Evolutionary conservation across 1,140 invertebrate species (phyloP).

Genomic region (Stegodyphus dumicola): DNA sequence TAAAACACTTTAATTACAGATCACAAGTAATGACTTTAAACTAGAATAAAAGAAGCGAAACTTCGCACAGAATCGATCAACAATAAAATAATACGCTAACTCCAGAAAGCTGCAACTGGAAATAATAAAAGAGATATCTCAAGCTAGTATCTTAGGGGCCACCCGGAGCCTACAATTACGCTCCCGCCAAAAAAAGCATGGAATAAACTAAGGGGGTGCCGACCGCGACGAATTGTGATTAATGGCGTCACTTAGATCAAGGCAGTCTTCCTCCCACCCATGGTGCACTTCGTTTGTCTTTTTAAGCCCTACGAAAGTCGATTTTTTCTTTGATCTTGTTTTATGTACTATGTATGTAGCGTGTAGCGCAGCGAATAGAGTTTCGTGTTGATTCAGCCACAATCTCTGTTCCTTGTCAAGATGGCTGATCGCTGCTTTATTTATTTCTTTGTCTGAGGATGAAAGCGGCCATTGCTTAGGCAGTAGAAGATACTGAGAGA

Average conservation of each 20-base stretch:
- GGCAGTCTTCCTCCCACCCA: not conserved
- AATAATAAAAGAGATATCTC: not conserved
- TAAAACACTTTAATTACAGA: too few species aligned
- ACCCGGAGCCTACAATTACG: not conserved
- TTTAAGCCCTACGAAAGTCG: conserved; percentile 10
- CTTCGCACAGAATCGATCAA: too few species aligned
- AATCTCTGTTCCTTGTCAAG: conserved; percentile 57
- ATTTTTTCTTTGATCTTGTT: conserved; percentile 1
- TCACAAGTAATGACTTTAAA: too few species aligned
- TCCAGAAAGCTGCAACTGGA: too few species aligned
- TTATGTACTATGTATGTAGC: conserved; percentile 10
- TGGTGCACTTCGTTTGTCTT: conserved; percentile 14
- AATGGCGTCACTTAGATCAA: conserved; percentile 26
- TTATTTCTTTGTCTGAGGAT: not conserved
- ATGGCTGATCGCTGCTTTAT: conserved; percentile 26
- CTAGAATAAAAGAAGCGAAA: too few species aligned
- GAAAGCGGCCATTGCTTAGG: not conserved
- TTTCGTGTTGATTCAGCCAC: conserved; percentile 48
- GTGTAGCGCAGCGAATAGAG: not conserved
- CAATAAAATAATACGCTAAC: too few species aligned
- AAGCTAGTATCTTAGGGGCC: not conserved
- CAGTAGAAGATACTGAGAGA: not conserved
- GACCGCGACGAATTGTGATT: conserved; percentile 47
- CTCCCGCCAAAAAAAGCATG: not conserved
- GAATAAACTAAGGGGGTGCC: not conserved